phyloP scores from a whole-genome alignment of 2,797 vertebrate species.

The Amblyopsis hoosieri region DNA sequence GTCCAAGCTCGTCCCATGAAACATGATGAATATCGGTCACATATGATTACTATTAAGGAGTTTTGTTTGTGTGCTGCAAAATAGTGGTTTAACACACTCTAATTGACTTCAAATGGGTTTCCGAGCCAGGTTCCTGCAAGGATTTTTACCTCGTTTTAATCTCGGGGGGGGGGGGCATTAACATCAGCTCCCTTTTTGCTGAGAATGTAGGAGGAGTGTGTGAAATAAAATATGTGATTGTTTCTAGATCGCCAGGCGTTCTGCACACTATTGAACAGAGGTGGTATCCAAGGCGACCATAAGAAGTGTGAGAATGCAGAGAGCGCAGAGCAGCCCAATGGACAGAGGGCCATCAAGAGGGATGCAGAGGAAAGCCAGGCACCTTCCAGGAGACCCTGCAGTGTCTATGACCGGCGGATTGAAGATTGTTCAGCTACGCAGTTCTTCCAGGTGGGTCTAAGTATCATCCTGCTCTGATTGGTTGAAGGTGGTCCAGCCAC shows the following conservation, averaged over 20 bases:
- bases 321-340: background rate
- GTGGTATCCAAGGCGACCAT: rapidly evolving
- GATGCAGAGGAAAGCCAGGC: background rate
- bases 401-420: background rate
- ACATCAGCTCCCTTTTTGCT: background rate
- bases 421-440: background rate
- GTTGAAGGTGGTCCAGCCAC: background rate
- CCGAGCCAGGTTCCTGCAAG: too few relatives aligned
- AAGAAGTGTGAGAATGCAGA: background rate
- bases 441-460: conserved; percentile 28
- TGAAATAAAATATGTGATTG: background rate
- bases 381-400: background rate
- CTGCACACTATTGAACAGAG: conserved; percentile 24
- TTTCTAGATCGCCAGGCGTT: conserved; percentile 52
- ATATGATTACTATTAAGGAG: too few relatives aligned
- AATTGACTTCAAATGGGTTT: too few relatives aligned
- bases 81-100: too few relatives aligned
- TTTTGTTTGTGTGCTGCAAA: too few relatives aligned
- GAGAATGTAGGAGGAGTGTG: background rate
- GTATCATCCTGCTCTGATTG: background rate
- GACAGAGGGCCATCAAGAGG: background rate
- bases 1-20: too few relatives aligned
- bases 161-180: background rate
- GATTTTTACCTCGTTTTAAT: too few relatives aligned
- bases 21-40: too few relatives aligned